A percentile compares a stretch with the other conserved stretches of the same genome.
Conservation (phyloP, 2,888 invertebrate genomes). For the Pterobdella sp. region DNA sequence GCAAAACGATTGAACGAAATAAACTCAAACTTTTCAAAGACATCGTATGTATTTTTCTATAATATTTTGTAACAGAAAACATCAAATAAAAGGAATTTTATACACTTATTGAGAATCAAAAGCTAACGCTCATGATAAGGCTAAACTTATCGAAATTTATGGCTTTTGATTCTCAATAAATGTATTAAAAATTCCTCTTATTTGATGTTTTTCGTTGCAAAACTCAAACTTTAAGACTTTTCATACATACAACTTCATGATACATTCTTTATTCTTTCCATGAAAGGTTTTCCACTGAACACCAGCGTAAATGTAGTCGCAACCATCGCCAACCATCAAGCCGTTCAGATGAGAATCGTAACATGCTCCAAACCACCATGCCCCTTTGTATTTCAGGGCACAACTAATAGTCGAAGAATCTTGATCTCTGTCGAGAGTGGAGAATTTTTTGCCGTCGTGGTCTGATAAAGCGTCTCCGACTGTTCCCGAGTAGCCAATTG, state of each 20-base stretch:
- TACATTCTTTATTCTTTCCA: background rate
- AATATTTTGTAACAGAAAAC: no score
- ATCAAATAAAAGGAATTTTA: no score
- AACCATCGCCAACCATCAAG: background rate
- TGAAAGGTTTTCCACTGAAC: background rate
- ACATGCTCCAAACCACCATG: background rate
- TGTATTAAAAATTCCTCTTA: no score
- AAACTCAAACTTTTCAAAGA: no score
- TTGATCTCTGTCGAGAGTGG: background rate
- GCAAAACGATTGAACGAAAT: no score
- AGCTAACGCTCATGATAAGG: no score
- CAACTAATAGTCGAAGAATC: no score
- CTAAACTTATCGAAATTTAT: no score
- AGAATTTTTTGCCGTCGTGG: background rate
- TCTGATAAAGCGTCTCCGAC: background rate
- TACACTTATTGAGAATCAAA: no score
- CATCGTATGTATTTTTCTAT: no score
- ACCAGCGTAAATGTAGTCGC: background rate
- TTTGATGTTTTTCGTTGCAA: no score
- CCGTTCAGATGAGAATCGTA: background rate
- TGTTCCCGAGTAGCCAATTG: background rate
- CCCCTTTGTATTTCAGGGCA: background rate
- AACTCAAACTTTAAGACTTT: background rate
- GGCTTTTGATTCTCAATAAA: no score
- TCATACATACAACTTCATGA: conserved; percentile 4